Evolutionary conservation across 2,888 invertebrate genomes (phyloP), one percentile per base, ranked within the genome.

Genomic region (Ptychoptera albimana): DNA sequence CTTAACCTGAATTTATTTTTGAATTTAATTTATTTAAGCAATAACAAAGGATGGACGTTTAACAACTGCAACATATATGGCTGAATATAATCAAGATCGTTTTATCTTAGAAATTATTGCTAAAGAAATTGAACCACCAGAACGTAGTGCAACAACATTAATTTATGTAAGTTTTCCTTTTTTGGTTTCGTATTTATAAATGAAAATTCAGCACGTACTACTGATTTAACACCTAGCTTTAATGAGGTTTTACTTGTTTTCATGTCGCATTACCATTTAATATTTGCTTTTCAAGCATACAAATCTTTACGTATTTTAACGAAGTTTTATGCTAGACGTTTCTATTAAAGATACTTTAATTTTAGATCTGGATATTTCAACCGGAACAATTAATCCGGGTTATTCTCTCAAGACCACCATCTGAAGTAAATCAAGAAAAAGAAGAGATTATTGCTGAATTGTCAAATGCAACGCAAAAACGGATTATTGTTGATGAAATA

Each of bases 281-380:
- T 23, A 23, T 23, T 5, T 23, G 23, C 23, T 7, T 3, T 23
- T 5, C 23, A 23, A 23, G 23, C 23, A 23, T 23, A 23, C 7
- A n/a, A n/a, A n/a, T 23, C 3, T 23, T 23, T 23, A 5, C 7
- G 23, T 5, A 23, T 23, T 23, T 23, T 5, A 23, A 7, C 3
- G 7, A 23, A 5, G 23, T 23, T 5, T 7, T n/a, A 7, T n/a
- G 9, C n/a, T 32, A 32, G 4, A 32, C 2, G 4, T 32, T 32
- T 32, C n/a, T 32, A 32, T 7, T 11, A 32, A 32, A 11, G 30
- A 30, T 6, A 8, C 9, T 32, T 11, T 32, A 32, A 32, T 32
- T 59, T 10, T 55, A 89, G 88, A 73, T 92, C 10, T 93, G 92
- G 91, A 78, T 93, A 37, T 89, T 87, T 52, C 86, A 88, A 57